These are phyloP conservation scores for Mobula hypostoma DNA, from an alignment of 2,113 vertebrate species.

Conservation along the genomic window DNA sequence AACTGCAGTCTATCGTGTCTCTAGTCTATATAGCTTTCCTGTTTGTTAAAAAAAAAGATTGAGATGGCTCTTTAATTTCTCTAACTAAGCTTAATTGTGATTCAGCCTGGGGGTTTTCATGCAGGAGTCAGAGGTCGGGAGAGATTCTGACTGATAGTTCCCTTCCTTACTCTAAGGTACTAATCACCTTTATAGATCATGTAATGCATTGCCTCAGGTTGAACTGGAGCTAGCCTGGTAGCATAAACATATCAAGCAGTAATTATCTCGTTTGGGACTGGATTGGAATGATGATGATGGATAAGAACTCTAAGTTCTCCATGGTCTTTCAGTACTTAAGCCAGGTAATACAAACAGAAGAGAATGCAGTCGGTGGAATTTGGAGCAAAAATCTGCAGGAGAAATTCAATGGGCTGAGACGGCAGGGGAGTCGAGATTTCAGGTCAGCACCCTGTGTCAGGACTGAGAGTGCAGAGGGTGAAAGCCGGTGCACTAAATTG, in stretches of 20 bases:
- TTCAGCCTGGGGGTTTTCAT: background rate
- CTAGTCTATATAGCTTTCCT: too few relatives aligned
- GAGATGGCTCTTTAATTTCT: background rate
- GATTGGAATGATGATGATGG: background rate
- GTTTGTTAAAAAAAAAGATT: background rate
- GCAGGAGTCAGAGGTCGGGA: background rate
- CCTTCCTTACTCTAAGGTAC: background rate
- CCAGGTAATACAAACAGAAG: too few relatives aligned
- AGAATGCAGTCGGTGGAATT: too few relatives aligned
- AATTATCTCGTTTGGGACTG: background rate
- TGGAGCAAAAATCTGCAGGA: too few relatives aligned
- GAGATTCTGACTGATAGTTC: background rate
- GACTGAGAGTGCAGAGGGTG: too few relatives aligned
- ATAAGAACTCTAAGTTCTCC: too few relatives aligned
- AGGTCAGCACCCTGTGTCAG: too few relatives aligned
- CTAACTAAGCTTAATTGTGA: background rate
- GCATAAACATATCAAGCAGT: background rate
- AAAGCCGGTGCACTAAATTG: too few relatives aligned
- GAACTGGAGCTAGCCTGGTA: background rate
- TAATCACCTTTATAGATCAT: background rate
- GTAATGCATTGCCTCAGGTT: background rate
- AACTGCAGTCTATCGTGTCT: background rate
- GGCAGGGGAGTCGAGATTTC: too few relatives aligned
- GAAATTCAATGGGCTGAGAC: too few relatives aligned
- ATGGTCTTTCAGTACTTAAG: too few relatives aligned